Evolutionary conservation across 1,140 invertebrate genomes (phyloP).

Genomic region (Bombyx mori): DNA sequence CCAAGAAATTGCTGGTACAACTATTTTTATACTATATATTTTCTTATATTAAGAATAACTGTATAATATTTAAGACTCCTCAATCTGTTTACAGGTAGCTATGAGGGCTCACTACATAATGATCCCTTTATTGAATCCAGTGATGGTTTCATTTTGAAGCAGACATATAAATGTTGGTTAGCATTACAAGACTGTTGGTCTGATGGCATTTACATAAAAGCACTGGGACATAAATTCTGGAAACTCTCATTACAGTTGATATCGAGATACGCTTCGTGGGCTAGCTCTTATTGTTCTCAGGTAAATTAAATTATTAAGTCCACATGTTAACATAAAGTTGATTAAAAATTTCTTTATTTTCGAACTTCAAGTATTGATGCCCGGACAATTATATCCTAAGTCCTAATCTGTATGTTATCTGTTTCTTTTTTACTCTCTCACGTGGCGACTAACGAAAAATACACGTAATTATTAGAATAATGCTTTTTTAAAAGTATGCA

Average conservation of each 20-base stretch:
- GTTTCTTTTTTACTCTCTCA: too few species aligned
- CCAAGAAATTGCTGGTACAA: conserved; percentile 86
- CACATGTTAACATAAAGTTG: too few species aligned
- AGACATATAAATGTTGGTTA: conserved; percentile 72
- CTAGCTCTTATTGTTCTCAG: conserved; percentile 57
- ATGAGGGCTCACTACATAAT: conserved; percentile 73
- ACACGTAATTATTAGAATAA: too few species aligned
- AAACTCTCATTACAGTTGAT: conserved; percentile 88
- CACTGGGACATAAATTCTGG: conserved; percentile 87
- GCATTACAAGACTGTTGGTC: conserved; percentile 80
- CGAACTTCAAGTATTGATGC: too few species aligned
- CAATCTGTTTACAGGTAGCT: conserved; percentile 41
- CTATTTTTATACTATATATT: conserved; percentile 3
- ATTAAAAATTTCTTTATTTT: too few species aligned
- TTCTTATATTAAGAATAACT: not conserved
- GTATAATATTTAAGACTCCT: not conserved
- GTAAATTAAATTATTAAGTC: conserved; percentile 20
- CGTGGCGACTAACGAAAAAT: too few species aligned
- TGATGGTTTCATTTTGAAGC: conserved; percentile 66
- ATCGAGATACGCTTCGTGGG: conserved; percentile 83
- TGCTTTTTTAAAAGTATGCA: too few species aligned
- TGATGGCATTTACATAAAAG: conserved; percentile 80
- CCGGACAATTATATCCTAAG: too few species aligned
- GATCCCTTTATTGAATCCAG: conserved; percentile 33
- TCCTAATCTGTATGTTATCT: too few species aligned